Evolutionary conservation across 1,140 invertebrate species (phyloP), one percentile per base, ranked within the genome.

Genomic region (Theocolax elegans): DNA sequence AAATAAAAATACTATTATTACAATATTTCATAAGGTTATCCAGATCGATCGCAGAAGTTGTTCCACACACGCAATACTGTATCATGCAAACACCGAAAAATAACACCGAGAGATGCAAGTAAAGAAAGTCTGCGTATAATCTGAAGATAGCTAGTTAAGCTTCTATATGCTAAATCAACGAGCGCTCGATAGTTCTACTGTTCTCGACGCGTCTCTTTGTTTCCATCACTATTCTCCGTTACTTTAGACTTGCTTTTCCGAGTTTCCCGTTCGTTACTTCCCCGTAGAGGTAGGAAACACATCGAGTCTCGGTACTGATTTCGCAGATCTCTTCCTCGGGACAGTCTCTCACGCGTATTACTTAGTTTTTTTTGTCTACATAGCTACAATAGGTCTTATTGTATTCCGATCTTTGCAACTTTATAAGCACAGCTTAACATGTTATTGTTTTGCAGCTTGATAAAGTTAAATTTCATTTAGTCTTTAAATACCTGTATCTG

Each of bases 91-190:
- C n/a, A n/a, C n/a, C n/a, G n/a, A n/a, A n/a, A n/a, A n/a, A n/a
- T n/a, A n/a, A n/a, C n/a, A n/a, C n/a, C n/a, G n/a, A n/a, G n/a
- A n/a, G n/a, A n/a, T n/a, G n/a, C n/a, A n/a, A n/a, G n/a, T n/a
- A n/a, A n/a, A n/a, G n/a, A n/a, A n/a, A n/a, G n/a, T n/a, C n/a
- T n/a, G n/a, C n/a, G n/a, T n/a, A n/a, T n/a, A n/a, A n/a, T n/a
- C n/a, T n/a, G n/a, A n/a, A n/a, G n/a, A n/a, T n/a, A n/a, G n/a
- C n/a, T n/a, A n/a, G n/a, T n/a, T 44, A 46, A 60, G 58, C 58
- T 60, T 60, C 46, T 60, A 40, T 60, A 46, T 46, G 58, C 46
- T 60, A 29, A 60, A 46, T 60, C 58, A 60, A 60, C 58, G 40
- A 46, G 38, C 17, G 23, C 40, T 60, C 58, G 40, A 60, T 60